Conservation (phyloP, 2,888 invertebrate species). For the Mesorhabditis spiculigera region DNA sequence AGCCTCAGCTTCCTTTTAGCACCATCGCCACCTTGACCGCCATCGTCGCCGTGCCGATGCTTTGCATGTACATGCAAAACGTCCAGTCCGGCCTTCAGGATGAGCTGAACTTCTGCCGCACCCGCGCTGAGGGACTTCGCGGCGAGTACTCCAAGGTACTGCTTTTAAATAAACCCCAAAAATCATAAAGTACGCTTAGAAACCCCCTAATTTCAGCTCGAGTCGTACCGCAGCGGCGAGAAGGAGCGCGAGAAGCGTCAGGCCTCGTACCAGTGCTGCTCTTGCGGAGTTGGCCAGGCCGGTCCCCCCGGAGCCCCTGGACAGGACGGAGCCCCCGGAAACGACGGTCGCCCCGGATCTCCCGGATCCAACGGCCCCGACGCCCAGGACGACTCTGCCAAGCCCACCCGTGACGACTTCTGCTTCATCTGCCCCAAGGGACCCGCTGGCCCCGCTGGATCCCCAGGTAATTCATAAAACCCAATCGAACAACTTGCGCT, state of each 20-base stretch:
- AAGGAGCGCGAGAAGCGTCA: constrained; percentile 22
- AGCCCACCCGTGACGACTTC: constrained; percentile 33
- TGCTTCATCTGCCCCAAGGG: constrained; percentile 32
- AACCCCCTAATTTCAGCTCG: constrained; percentile 16
- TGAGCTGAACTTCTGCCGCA: constrained; percentile 53
- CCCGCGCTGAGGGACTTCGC: constrained; percentile 44
- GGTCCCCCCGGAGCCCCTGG: constrained; percentile 38
- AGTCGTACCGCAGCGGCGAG: constrained; percentile 19
- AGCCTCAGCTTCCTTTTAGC: constrained; percentile 34
- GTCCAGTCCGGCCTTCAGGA: constrained; percentile 52
- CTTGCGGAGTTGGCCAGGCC: constrained; percentile 37
- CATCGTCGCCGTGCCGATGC: constrained; percentile 53
- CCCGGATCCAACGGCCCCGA: constrained; percentile 41
- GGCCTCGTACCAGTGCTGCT: constrained; percentile 30
- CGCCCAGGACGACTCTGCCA: constrained; percentile 32
- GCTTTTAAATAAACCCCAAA: constrained; percentile 11
- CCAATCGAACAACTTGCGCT: too few relatives aligned
- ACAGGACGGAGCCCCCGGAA: constrained; percentile 36
- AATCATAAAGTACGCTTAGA: not conserved
- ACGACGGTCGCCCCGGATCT: constrained; percentile 37
- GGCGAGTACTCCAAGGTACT: constrained; percentile 42
- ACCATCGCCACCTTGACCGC: constrained; percentile 53
- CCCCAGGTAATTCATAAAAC: constrained; percentile 21
- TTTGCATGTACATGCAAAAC: constrained; percentile 55
- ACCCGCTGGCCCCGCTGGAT: constrained; percentile 9